Percentiles rank a stretch among this genome's conserved stretches.
These are phyloP conservation scores for Lypha dubia DNA, from an alignment of 2,888 invertebrate species.

Conservation along the genomic window DNA sequence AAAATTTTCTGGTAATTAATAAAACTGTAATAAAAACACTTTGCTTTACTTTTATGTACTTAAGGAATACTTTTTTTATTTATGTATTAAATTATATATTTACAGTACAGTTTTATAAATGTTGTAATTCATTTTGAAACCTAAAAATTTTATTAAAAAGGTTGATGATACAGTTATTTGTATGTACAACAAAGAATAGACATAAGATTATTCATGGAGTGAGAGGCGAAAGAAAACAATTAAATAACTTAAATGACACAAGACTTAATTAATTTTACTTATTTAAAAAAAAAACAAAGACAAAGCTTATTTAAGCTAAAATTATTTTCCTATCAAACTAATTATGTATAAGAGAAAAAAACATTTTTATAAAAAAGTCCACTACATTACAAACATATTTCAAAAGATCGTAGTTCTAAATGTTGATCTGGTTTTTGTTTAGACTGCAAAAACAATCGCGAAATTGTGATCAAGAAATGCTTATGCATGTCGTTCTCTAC, in stretches of 20 bases:
- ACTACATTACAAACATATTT: neutral
- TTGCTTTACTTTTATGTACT: neutral
- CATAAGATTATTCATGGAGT: neutral
- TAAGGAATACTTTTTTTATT: conserved; percentile 2
- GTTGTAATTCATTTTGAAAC: conserved; percentile 9
- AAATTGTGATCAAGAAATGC: conserved; percentile 2
- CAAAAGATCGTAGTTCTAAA: conserved; percentile 1
- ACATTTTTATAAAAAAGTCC: conserved; percentile 25
- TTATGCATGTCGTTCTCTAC: neutral
- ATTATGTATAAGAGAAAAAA: conserved; percentile 17
- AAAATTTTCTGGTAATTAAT: neutral
- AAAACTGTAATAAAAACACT: conserved; percentile 2
- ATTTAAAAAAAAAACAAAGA: conserved; percentile 9
- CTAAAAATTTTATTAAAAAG: neutral
- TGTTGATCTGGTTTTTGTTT: conserved; percentile 25
- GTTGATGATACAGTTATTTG: neutral
- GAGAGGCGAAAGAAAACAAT: conserved; percentile 2
- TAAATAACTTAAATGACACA: conserved; percentile 11
- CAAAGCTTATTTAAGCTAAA: conserved; percentile 5
- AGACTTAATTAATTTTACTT: conserved; percentile 35
- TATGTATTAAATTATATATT: conserved; percentile 34
- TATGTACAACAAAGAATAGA: conserved; percentile 43
- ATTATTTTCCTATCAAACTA: conserved; percentile 12
- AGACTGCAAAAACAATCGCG: neutral
- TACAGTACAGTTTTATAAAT: conserved; percentile 32